A percentile compares a stretch with the other conserved stretches of the same genome.
phyloP scores from a whole-genome alignment of 2,888 invertebrate species.

The Sympetrum striolatum region DNA sequence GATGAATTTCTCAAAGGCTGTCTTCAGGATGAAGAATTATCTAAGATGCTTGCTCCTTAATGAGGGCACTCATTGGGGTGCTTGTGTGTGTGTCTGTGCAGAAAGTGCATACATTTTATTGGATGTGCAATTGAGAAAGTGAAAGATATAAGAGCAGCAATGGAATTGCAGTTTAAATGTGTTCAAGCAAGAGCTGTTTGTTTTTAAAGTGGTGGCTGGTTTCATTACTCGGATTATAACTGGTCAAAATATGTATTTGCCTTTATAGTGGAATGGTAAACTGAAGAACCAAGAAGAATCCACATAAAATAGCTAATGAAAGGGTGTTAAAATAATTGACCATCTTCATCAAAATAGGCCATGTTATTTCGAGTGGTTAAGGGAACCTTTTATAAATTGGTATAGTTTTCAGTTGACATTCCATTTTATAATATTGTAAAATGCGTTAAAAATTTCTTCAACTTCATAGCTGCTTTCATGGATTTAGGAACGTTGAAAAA shows the following conservation, averaged over 20 bases:
- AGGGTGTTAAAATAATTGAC: constrained; percentile 13
- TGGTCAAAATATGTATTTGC: constrained; percentile 12
- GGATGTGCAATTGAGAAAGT: constrained; percentile 22
- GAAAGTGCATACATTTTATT: constrained; percentile 39
- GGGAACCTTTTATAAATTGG: constrained; percentile 33
- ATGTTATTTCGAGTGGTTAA: constrained; percentile 20
- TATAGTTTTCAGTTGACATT: constrained; percentile 36
- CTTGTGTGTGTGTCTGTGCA: constrained; percentile 17
- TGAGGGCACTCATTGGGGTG: constrained; percentile 56
- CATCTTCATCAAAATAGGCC: constrained; percentile 29
- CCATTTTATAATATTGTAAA: constrained; percentile 40
- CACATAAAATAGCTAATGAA: not conserved
- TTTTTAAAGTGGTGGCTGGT: constrained; percentile 31
- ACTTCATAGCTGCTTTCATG: constrained; percentile 29
- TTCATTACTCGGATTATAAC: constrained; percentile 6
- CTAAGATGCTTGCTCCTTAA: constrained; percentile 94
- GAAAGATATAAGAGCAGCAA: constrained; percentile 9
- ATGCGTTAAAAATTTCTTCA: constrained; percentile 29
- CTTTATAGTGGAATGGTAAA: constrained; percentile 24
- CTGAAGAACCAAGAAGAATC: constrained; percentile 8
- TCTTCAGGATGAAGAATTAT: constrained; percentile 93
- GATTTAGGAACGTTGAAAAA: constrained; percentile 22
- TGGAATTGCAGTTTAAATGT: constrained; percentile 26
- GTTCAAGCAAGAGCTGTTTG: constrained; percentile 21
- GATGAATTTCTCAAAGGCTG: constrained; percentile 98